phyloP scores from a whole-genome alignment of 2,113 vertebrate genomes.

The Odontesthes bonariensis region DNA sequence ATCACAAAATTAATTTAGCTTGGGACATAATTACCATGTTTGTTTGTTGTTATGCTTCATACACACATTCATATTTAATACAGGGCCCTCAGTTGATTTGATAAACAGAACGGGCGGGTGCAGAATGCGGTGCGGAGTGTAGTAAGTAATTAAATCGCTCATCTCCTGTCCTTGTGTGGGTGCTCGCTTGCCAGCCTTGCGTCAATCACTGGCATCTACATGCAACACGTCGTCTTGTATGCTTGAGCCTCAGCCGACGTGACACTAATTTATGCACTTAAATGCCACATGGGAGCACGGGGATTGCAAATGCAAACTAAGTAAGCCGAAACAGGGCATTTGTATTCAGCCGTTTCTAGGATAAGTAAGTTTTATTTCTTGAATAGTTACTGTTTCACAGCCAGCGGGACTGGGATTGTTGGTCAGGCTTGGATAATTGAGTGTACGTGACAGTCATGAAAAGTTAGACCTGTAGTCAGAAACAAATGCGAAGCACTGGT shows the following conservation, averaged over 20 bases:
- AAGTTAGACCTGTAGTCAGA: neutral
- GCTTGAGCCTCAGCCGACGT: constrained; percentile 71
- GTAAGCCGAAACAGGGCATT: constrained; percentile 61
- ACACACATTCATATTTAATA: constrained; percentile 82
- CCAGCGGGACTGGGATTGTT: neutral
- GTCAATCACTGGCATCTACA: constrained; percentile 80
- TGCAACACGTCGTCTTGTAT: constrained; percentile 72
- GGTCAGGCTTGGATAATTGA: constrained; percentile 11
- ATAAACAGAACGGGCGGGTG: constrained; percentile 76
- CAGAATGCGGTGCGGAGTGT: constrained; percentile 67
- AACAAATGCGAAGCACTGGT: constrained; percentile 1
- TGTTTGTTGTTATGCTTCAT: constrained; percentile 80
- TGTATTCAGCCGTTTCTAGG: constrained; percentile 62
- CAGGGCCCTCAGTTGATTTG: constrained; percentile 77
- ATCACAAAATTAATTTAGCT: constrained; percentile 84
- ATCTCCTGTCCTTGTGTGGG: constrained; percentile 73
- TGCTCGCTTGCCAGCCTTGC: constrained; percentile 68
- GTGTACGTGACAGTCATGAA: neutral
- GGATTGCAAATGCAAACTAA: constrained; percentile 75
- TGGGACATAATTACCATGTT: constrained; percentile 85
- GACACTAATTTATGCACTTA: constrained; percentile 83
- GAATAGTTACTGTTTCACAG: constrained; percentile 48
- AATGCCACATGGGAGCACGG: constrained; percentile 74
- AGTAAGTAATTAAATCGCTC: constrained; percentile 82
- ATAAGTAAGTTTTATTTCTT: constrained; percentile 69